These are phyloP conservation scores for Tetragonisca angustula DNA, from an alignment of 2,888 invertebrate species.

Conservation along the genomic window DNA sequence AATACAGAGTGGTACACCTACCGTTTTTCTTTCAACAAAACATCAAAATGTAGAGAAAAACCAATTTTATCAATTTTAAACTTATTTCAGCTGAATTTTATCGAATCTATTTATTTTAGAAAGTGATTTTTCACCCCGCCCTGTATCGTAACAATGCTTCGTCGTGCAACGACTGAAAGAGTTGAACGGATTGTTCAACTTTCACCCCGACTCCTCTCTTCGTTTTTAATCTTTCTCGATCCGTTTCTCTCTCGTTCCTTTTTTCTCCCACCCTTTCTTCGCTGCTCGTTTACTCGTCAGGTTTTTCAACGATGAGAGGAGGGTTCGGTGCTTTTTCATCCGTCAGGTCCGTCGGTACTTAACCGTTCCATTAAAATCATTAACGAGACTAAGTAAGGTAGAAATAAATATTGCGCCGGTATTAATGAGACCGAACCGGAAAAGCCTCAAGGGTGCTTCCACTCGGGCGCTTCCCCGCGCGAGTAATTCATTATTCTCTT, in stretches of 20 bases:
- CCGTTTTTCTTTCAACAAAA: too few relatives aligned
- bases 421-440: constrained; percentile 44
- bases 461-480: constrained; percentile 1
- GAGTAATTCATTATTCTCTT: constrained; percentile 50
- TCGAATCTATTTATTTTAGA: too few relatives aligned
- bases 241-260: not conserved
- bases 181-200: not conserved
- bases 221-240: not conserved
- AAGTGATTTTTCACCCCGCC: too few relatives aligned
- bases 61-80: too few relatives aligned
- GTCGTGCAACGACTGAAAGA: not conserved
- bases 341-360: constrained; percentile 6
- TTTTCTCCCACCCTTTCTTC: not conserved
- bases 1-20: too few relatives aligned
- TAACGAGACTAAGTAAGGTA: constrained; percentile 47
- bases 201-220: not conserved
- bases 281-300: not conserved
- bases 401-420: constrained; percentile 48
- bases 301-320: constrained; percentile 16
- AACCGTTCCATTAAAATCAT: constrained; percentile 48
- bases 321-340: not conserved
- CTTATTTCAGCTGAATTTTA: too few relatives aligned
- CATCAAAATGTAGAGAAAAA: too few relatives aligned
- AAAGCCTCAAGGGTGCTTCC: constrained; percentile 4
- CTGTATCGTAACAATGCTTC: not conserved